Evolutionary conservation across 2,113 vertebrate species (phyloP).

Genomic region (Pterocles burchelli): DNA sequence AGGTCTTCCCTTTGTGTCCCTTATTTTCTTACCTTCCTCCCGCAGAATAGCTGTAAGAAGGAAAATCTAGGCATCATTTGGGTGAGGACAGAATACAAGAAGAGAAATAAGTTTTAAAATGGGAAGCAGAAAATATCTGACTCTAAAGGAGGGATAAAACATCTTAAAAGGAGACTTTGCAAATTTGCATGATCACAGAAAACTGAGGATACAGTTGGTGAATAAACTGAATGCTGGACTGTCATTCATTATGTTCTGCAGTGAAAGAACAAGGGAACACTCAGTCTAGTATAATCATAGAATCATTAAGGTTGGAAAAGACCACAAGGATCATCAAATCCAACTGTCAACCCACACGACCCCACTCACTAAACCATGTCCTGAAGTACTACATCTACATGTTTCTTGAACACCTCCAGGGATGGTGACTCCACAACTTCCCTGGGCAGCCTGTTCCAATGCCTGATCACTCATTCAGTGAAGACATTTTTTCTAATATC

Average conservation of each 20-base stretch:
- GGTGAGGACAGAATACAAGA: neutral
- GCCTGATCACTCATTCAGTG: no score
- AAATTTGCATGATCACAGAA: neutral
- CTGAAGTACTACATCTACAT: no score
- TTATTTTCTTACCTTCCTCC: neutral
- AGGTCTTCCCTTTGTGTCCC: neutral
- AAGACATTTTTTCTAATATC: no score
- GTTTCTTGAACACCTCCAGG: no score
- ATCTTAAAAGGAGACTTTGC: neutral
- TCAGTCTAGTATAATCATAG: neutral
- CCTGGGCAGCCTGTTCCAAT: no score
- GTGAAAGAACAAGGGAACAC: neutral
- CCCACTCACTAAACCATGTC: no score
- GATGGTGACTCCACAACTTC: no score
- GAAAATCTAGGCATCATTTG: neutral
- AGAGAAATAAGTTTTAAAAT: neutral
- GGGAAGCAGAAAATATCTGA: neutral
- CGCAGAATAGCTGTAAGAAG: neutral
- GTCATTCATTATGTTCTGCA: neutral
- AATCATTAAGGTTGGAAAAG: no score
- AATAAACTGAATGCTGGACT: neutral
- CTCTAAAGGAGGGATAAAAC: neutral
- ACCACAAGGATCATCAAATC: no score
- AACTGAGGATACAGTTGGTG: neutral
- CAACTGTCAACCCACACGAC: no score